Base-by-base conservation (phyloP, 2,797 vertebrate genomes). In the Hipposideros larvatus region DNA sequence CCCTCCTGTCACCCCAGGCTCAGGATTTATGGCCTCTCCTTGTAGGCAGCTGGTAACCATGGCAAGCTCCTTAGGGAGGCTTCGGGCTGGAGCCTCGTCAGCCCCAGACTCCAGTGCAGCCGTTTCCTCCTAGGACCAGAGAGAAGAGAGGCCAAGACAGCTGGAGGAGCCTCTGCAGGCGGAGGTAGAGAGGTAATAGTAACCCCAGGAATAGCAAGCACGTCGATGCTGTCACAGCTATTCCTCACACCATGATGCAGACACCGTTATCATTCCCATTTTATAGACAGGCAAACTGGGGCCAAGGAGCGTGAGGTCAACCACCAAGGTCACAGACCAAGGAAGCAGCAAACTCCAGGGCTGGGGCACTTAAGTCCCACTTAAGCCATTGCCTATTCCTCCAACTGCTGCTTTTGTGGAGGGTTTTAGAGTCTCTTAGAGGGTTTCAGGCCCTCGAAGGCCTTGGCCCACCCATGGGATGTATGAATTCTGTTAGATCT, bases 1-100 rank as follows among this genome's bases (percentile, higher is more conserved):
- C 95, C 95, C 86, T 82, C 90, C 96, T 61, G n/a, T 94, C 83
- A 88, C 94, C 88, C 86, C 21, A 11, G 75, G 77, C 70, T 87
- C 53, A 0, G 83, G 97, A 97, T 96, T 96, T 96, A 83, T 88
- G 41, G n/a, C 73, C 84, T 87, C 94, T 93, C 92, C 83, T 73
- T 22, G 11, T 3, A 77, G 59, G 95, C 96, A 88, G 94, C 93
- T 96, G 78, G 96, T 83, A 95, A 98, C 97, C 96, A 90, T 51
- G 95, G 97, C 95, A 89, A 97, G 93, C 96, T 98, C 98, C 97
- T 97, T 74, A 96, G 97, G 97, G 97, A 97, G 92, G 85, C 84
- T 80, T 46, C 43, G 0, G 83, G 79, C 95, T 53, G 90, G 53
- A 96, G 91, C 61, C 89, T 97, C 0, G 0, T 48, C 91, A 78